Conservation (phyloP, 1,140 invertebrate genomes). For the Drosophila baimaii region DNA sequence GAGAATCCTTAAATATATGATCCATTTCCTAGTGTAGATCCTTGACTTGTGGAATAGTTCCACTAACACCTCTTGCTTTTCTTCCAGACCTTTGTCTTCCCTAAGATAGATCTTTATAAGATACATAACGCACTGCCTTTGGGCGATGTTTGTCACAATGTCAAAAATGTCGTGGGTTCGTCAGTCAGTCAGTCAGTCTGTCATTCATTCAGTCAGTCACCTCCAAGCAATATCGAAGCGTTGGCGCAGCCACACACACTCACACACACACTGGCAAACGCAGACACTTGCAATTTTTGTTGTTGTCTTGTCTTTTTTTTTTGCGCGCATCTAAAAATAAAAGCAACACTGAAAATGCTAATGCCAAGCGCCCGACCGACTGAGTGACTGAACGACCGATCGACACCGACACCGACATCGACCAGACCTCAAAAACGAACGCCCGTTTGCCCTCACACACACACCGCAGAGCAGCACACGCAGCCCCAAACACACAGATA, state of each 20-base stretch:
- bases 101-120: neutral
- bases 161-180: slow-evolving; percentile 60
- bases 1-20: too few species aligned
- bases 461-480: slow-evolving; percentile 2
- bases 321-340: slow-evolving; percentile 72
- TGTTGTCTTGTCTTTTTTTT: slow-evolving; percentile 59
- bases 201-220: slow-evolving; percentile 47
- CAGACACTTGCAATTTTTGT: slow-evolving; percentile 75
- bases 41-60: too few species aligned
- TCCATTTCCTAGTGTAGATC: too few species aligned
- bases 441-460: slow-evolving; percentile 48
- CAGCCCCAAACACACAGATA: slow-evolving; percentile 25
- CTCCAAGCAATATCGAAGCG: slow-evolving; percentile 49
- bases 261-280: slow-evolving; percentile 11
- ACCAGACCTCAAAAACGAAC: slow-evolving; percentile 54
- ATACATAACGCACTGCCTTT: slow-evolving; percentile 50
- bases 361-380: slow-evolving; percentile 54
- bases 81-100: neutral
- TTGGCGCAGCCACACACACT: slow-evolving; percentile 36
- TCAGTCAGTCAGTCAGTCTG: slow-evolving; percentile 10
- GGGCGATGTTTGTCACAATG: slow-evolving; percentile 64
- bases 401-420: slow-evolving; percentile 54
- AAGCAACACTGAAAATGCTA: slow-evolving; percentile 57
- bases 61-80: neutral
- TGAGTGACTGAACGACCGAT: slow-evolving; percentile 54